A percentile compares a stretch with the other conserved stretches of the same genome.
Evolutionary conservation across 2,888 invertebrate genomes (phyloP).

Genomic region (Platynereis dumerilii): DNA sequence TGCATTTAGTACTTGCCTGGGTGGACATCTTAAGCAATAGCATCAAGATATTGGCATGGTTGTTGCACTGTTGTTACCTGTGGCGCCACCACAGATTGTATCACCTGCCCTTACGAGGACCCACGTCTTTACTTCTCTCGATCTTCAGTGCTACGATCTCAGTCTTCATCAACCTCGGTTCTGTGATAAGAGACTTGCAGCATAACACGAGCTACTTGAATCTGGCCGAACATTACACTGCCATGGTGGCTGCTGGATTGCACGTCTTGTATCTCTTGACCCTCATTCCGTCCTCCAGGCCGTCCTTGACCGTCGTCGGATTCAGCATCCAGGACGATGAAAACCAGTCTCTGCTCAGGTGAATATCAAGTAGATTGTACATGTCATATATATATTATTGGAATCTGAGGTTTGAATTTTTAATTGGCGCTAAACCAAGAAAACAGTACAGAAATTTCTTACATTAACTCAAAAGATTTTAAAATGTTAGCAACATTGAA

Average conservation of each 20-base stretch:
- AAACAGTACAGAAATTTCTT: no score
- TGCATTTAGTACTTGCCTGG: conserved; percentile 62
- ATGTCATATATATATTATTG: background rate
- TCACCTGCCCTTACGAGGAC: conserved; percentile 75
- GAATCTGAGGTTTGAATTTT: background rate
- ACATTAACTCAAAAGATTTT: no score
- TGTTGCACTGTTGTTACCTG: conserved; percentile 79
- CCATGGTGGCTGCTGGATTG: conserved; percentile 38
- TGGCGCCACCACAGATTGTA: conserved; percentile 70
- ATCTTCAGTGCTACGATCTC: conserved; percentile 76
- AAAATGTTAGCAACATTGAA: no score
- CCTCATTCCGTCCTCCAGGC: conserved; percentile 2
- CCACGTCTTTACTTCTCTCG: conserved; percentile 72
- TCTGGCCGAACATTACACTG: conserved; percentile 44
- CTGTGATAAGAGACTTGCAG: conserved; percentile 66
- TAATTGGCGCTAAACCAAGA: no score
- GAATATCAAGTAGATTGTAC: background rate
- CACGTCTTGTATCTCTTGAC: conserved; percentile 11
- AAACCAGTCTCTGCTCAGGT: background rate
- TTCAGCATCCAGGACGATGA: conserved; percentile 6
- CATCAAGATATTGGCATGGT: conserved; percentile 79
- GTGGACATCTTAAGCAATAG: conserved; percentile 77
- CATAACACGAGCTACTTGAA: conserved; percentile 9
- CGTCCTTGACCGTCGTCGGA: background rate
- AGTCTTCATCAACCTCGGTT: conserved; percentile 74